Evolutionary conservation across 92 coral and sea anemone species (phyloP).

Genomic region (Porites cylindrica): DNA sequence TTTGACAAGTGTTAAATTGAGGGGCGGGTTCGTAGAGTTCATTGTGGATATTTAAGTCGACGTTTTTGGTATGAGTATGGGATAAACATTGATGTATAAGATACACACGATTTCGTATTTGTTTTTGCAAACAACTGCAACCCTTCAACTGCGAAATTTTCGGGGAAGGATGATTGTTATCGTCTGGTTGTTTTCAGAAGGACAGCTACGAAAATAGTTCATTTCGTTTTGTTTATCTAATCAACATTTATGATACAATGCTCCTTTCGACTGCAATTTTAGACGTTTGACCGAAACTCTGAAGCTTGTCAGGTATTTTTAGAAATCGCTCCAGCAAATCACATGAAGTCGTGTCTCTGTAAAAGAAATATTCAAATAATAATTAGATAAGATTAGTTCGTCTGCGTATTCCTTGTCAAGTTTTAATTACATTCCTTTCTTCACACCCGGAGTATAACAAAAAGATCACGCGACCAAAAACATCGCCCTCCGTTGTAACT

Average conservation of each 20-base stretch:
- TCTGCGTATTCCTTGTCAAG: conserved; percentile 5
- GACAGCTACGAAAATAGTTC: neutral
- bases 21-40: conserved; percentile 20
- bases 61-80: neutral
- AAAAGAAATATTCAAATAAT: neutral
- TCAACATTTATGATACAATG: conserved; percentile 41
- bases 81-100: conserved; percentile 14
- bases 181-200: neutral
- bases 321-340: conserved; percentile 12
- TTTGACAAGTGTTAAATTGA: conserved; percentile 39
- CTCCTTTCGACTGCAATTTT: conserved; percentile 1
- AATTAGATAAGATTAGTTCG: conserved; percentile 19
- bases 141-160: neutral
- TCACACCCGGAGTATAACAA: neutral
- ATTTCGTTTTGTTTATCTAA: conserved; percentile 24
- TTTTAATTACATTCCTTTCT: conserved; percentile 8
- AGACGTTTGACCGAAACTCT: conserved; percentile 6
- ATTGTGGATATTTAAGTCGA: conserved; percentile 6
- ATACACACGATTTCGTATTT: neutral
- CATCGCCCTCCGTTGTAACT: neutral
- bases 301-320: neutral
- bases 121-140: neutral
- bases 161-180: neutral
- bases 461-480: conserved; percentile 8
- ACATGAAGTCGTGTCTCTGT: neutral